Evolutionary conservation across 64 coral and sea anemone genomes (phyloP).

Genomic region (Acropora tenuis): DNA sequence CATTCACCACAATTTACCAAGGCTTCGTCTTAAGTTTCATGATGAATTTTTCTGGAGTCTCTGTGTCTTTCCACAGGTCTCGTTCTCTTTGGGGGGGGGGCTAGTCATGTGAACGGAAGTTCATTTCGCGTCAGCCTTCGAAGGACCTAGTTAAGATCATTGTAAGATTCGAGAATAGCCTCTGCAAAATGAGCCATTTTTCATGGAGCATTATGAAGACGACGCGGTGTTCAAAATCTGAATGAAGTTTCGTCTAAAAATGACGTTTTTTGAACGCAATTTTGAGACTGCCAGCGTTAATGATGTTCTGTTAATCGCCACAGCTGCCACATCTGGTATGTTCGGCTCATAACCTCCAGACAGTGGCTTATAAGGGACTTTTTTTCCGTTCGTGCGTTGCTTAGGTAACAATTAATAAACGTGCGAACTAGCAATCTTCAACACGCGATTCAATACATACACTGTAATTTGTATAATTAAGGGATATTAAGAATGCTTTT

Average conservation of each 20-base stretch:
- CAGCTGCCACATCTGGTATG: constrained; percentile 28
- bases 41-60: too few relatives aligned
- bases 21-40: too few relatives aligned
- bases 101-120: too few relatives aligned
- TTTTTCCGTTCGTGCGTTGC: constrained; percentile 3
- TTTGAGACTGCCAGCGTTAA: background rate
- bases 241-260: background rate
- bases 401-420: background rate
- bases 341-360: background rate
- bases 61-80: too few relatives aligned
- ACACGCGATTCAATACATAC: background rate
- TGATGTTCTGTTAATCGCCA: background rate
- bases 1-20: too few relatives aligned
- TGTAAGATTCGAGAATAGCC: background rate
- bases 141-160: too few relatives aligned
- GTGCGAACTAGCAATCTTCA: background rate
- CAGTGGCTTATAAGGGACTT: background rate
- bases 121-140: too few relatives aligned
- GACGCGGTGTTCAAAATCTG: too few relatives aligned
- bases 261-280: background rate
- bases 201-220: background rate
- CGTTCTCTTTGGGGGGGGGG: too few relatives aligned
- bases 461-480: too few relatives aligned
- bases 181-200: background rate
- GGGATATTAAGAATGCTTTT: too few relatives aligned